Evolutionary conservation across 2,888 invertebrate genomes (phyloP).

Genomic region (Chaetogeoica ovagalla): DNA sequence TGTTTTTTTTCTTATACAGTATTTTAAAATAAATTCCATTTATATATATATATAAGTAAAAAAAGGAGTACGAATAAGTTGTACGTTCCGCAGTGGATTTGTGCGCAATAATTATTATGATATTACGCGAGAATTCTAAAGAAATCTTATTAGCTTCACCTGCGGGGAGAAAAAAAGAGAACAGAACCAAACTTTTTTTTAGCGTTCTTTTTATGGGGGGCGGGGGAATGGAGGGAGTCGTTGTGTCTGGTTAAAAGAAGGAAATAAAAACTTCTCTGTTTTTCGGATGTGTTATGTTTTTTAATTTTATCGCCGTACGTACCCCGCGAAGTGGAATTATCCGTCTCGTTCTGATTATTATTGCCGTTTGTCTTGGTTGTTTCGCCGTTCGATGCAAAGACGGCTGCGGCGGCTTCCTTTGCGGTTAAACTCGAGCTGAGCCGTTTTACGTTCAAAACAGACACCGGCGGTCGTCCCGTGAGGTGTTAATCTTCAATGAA

Average conservation of each 20-base stretch:
- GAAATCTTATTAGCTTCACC: background rate
- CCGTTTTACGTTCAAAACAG: conserved; percentile 42
- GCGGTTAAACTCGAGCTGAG: conserved; percentile 34
- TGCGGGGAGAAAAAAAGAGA: background rate
- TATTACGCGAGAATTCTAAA: background rate
- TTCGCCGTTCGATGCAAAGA: conserved; percentile 31
- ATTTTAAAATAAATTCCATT: too few species aligned
- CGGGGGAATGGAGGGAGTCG: background rate
- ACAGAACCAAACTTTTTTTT: background rate
- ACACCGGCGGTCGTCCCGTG: conserved; percentile 50
- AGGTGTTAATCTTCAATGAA: conserved; percentile 53
- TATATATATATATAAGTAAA: too few species aligned
- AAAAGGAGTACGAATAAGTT: too few species aligned
- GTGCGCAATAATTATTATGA: background rate
- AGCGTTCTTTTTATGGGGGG: too few species aligned
- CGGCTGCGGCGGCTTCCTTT: background rate
- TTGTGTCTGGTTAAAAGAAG: background rate
- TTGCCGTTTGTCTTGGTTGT: conserved; percentile 48
- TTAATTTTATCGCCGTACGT: conserved; percentile 37
- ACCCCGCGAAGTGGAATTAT: conserved; percentile 14
- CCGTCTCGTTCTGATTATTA: conserved; percentile 31
- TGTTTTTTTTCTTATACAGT: too few species aligned
- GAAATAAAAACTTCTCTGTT: conserved; percentile 37
- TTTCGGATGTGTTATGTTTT: conserved; percentile 43
- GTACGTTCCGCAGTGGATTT: background rate